These are phyloP conservation scores for Catharus fuscescens DNA, from an alignment of 2,113 vertebrate genomes.

Conservation along the genomic window DNA sequence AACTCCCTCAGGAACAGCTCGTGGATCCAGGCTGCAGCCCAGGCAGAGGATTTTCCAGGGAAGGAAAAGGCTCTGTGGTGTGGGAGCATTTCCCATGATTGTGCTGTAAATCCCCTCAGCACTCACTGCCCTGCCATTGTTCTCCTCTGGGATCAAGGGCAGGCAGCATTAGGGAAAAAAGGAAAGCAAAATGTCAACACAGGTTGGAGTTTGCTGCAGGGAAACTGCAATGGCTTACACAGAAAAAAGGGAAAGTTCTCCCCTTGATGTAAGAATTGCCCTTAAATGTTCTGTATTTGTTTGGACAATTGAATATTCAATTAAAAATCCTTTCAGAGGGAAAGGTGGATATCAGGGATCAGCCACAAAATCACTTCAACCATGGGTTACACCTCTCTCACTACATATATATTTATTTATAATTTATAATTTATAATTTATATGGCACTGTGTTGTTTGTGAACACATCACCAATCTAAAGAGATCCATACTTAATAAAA, in stretches of 20 bases:
- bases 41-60: not conserved
- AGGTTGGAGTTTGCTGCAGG: not conserved
- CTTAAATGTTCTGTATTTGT: not conserved
- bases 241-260: not conserved
- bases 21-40: fast-evolving
- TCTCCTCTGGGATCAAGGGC: not conserved
- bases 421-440: not conserved
- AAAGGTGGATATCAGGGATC: not conserved
- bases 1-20: not conserved
- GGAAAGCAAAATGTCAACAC: not conserved
- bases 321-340: not conserved
- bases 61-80: not conserved
- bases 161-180: not conserved
- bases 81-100: slow-evolving; percentile 11
- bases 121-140: not conserved
- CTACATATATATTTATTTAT: not conserved
- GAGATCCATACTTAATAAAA: not conserved
- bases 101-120: not conserved
- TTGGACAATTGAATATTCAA: not conserved
- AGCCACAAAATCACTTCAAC: not conserved
- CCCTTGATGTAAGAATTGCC: not conserved
- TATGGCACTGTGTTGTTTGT: not conserved
- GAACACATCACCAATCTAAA: not conserved
- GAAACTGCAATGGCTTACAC: not conserved
- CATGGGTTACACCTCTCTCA: not conserved